Evolutionary conservation across 2,797 vertebrate species (phyloP), one percentile per base, ranked within the genome.

Genomic region (Danio kyathit): DNA sequence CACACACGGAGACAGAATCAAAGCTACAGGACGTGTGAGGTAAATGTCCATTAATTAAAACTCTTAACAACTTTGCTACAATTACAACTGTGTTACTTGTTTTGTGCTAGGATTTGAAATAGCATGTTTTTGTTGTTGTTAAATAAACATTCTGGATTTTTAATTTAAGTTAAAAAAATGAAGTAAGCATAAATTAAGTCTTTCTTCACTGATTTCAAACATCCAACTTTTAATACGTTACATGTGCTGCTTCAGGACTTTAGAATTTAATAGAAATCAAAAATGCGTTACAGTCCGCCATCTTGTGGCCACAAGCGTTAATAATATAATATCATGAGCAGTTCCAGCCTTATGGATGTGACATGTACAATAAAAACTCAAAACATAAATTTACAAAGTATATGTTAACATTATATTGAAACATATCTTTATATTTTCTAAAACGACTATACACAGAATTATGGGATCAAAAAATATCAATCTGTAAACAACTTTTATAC

Each of bases 241-340:
- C 48, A 38, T 51, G 9, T 29, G n/a, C n/a, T n/a, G 29, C 1
- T 29, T 29, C n/a, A 3, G 10, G 5, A 41, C 10, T 8, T 5
- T 12, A 6, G 13, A 54, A 46, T 57, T 57, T 0, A 12, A 1
- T 19, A 13, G 6, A 13, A 5, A 44, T 56, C 6, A 38, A 46
- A 38, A 46, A n/a, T 9, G 2, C 19, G 65, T 10, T 4, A 69
- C 2, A 41, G 29, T 48, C 21, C 41, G 76, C 52, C 66, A 79
- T 79, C 76, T 79, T 49, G 66, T 79, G 76, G 66, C 5, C 0
- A 60, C 4, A 19, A 19, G 1, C 17, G 19, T 38, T 40, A 46
- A 46, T 8, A 19, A 46, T 19, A 66, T 21, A 19, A n/a, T 10
- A 44, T 64, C n/a, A n/a, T n/a, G n/a, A n/a, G n/a, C n/a, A n/a